Conservation (phyloP, 2,113 vertebrate genomes). For the Zosterops borbonicus region DNA sequence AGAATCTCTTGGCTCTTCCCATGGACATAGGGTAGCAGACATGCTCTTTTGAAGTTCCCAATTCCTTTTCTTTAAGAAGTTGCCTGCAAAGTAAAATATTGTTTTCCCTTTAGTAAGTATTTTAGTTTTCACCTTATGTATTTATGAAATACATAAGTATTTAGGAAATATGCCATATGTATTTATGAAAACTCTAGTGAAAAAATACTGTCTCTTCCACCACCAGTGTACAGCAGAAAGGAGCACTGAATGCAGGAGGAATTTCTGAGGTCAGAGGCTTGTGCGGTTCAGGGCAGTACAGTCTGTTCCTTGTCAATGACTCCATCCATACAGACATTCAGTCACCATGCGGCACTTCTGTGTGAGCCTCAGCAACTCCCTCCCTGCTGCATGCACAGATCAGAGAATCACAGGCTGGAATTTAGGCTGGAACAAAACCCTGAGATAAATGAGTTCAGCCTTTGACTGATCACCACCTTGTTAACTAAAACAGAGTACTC, state of each 20-base stretch:
- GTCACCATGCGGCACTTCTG: not conserved
- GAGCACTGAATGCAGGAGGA: not conserved
- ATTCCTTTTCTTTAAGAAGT: not conserved
- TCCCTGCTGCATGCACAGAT: not conserved
- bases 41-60: not conserved
- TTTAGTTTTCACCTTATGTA: not conserved
- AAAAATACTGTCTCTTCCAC: not conserved
- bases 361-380: not conserved
- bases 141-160: not conserved
- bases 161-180: not conserved
- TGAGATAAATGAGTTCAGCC: not conserved
- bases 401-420: not conserved
- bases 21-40: not conserved
- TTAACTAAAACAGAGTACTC: not conserved
- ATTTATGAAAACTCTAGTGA: not conserved
- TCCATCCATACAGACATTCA: not conserved
- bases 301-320: not conserved
- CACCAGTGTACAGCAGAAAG: not conserved
- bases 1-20: not conserved
- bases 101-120: not conserved
- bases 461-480: not conserved
- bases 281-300: fast-evolving
- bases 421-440: not conserved
- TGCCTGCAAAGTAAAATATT: not conserved
- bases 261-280: not conserved